phyloP scores from a whole-genome alignment of 2,113 vertebrate genomes.

The Ibidorhyncha struthersii region DNA sequence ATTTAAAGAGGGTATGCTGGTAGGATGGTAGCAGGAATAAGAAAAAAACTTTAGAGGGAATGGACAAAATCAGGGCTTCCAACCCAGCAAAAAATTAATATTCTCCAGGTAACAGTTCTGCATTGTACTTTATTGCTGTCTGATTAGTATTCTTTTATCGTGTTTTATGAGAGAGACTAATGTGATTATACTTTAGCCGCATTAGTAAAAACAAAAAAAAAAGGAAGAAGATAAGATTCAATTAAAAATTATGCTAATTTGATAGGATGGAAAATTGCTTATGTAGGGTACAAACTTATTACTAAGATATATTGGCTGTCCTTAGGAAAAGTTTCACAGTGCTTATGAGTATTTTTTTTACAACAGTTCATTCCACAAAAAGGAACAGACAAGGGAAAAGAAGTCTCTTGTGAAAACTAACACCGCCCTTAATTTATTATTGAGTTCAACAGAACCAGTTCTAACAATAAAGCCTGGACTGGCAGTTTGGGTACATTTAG shows the following conservation, averaged over 20 bases:
- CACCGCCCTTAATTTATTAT: not conserved
- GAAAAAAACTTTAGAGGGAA: not conserved
- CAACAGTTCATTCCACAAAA: not conserved
- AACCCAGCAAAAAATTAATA: not conserved
- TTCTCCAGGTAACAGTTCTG: not conserved
- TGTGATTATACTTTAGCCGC: conserved; percentile 13
- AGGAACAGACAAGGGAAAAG: not conserved
- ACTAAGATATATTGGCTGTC: not conserved
- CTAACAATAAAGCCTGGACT: not conserved
- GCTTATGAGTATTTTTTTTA: conserved; percentile 1
- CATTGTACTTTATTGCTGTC: not conserved
- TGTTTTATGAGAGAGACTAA: conserved; percentile 9
- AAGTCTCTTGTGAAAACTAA: not conserved
- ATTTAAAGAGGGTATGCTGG: not conserved
- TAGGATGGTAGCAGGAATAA: not conserved
- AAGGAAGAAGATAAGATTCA: conserved; percentile 7
- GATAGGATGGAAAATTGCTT: conserved; percentile 9
- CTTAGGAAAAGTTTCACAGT: conserved; percentile 7
- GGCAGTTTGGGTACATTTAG: not conserved
- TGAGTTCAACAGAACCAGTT: not conserved
- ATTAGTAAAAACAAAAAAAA: conserved; percentile 30
- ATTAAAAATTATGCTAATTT: conserved; percentile 61
- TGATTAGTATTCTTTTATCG: conserved; percentile 40
- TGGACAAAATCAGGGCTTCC: not conserved
- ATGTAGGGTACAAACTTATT: not conserved